Evolutionary conservation across 37 sponge, comb jelly and placozoan species (phyloP).

Genomic region (Diacarnus erythraeanus): DNA sequence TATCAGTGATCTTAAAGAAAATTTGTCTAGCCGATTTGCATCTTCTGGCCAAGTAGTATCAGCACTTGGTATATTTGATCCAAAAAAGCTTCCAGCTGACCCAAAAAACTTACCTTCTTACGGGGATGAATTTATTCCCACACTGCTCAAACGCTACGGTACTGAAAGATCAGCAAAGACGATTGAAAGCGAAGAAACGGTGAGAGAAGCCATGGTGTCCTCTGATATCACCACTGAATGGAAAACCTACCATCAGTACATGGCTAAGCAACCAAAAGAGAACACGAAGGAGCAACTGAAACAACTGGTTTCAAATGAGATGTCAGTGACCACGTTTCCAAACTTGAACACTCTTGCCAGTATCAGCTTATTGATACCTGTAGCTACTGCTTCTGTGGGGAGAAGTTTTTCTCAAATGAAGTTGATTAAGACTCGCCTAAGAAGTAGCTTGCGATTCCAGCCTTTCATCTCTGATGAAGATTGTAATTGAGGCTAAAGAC

Average conservation of each 20-base stretch:
- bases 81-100: constrained; percentile 23
- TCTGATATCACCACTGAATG: constrained; percentile 1
- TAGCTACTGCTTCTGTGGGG: constrained; percentile 60
- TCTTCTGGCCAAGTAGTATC: constrained; percentile 45
- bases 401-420: constrained; percentile 71
- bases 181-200: constrained; percentile 37
- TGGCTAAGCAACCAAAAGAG: constrained; percentile 43
- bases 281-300: constrained; percentile 30
- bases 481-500: constrained; percentile 32
- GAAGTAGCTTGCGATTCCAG: constrained; percentile 25
- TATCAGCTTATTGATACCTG: constrained; percentile 58
- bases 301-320: constrained; percentile 51
- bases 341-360: constrained; percentile 45
- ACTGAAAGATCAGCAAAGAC: constrained; percentile 46
- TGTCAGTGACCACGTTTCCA: constrained; percentile 52
- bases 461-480: constrained; percentile 34
- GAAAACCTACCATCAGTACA: constrained; percentile 4
- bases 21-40: constrained; percentile 43
- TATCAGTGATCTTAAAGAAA: constrained; percentile 42
- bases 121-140: constrained; percentile 46
- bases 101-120: constrained; percentile 5
- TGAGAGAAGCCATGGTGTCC: constrained; percentile 37
- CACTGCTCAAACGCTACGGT: constrained; percentile 43
- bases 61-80: constrained; percentile 60
- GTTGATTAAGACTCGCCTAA: constrained; percentile 56